Evolutionary conservation across 2,113 vertebrate species (phyloP).

Genomic region (Prunella himalayana): DNA sequence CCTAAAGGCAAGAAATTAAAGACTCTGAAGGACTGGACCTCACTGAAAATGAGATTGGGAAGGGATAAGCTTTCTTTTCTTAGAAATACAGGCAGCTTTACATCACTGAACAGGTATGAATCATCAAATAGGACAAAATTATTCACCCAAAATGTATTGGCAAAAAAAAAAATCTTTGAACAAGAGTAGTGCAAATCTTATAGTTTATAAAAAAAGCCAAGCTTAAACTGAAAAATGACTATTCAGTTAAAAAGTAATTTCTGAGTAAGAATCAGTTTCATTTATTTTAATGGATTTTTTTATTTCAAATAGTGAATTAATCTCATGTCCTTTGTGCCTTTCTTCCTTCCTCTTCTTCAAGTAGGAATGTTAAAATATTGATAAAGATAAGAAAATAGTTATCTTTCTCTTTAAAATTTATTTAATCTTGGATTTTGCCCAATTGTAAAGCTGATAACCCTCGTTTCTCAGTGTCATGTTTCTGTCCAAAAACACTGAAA

Average conservation of each 20-base stretch:
- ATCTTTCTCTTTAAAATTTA: background rate
- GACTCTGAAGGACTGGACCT: background rate
- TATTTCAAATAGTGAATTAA: conserved; percentile 10
- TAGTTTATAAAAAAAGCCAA: background rate
- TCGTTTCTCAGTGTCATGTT: background rate
- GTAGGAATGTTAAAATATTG: background rate
- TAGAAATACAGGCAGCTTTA: background rate
- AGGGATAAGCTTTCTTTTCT: background rate
- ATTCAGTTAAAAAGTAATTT: background rate
- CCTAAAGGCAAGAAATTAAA: background rate
- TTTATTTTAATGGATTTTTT: conserved; percentile 15
- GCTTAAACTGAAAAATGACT: background rate
- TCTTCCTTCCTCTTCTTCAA: background rate
- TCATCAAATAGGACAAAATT: background rate
- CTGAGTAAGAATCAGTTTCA: background rate
- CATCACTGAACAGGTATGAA: background rate
- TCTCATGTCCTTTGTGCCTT: background rate
- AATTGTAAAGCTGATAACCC: background rate
- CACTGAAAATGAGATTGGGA: background rate
- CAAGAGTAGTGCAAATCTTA: background rate
- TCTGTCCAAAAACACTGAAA: background rate
- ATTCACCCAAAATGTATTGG: background rate
- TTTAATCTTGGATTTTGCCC: background rate
- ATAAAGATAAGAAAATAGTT: conserved; percentile 9
- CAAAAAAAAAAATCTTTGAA: background rate